These are phyloP conservation scores for Littorina saxatilis DNA, from an alignment of 1,140 invertebrate species.

Conservation along the genomic window DNA sequence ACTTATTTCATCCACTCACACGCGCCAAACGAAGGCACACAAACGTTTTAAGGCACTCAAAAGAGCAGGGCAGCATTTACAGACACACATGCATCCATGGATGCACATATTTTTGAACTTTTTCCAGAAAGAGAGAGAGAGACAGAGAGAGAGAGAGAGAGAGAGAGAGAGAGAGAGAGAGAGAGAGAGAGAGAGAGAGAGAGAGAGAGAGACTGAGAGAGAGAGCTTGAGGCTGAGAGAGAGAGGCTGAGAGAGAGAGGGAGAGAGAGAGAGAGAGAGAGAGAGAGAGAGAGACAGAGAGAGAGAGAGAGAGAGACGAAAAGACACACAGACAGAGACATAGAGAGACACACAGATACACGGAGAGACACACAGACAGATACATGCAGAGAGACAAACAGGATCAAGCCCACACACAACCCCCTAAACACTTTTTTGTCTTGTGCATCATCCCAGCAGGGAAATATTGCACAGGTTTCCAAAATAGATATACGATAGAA, in stretches of 20 bases:
- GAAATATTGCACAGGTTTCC: background rate
- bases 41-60: too few species aligned
- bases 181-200: background rate
- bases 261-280: background rate
- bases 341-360: background rate
- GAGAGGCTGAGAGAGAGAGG: too few species aligned
- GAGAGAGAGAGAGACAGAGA: too few species aligned
- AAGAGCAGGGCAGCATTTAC: too few species aligned
- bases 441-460: background rate
- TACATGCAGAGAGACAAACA: background rate
- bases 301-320: background rate
- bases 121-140: too few species aligned
- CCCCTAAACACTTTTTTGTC: too few species aligned
- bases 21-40: too few species aligned
- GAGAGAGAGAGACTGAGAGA: background rate
- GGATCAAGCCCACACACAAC: too few species aligned
- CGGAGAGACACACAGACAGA: background rate
- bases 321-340: background rate
- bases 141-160: background rate
- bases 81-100: too few species aligned
- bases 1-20: too few species aligned
- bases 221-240: too few species aligned
- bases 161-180: background rate
- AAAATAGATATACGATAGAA: background rate
- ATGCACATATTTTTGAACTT: too few species aligned